Base-by-base conservation (phyloP, 37 sponge, comb jelly and placozoan species). In the Ianthella basta region DNA sequence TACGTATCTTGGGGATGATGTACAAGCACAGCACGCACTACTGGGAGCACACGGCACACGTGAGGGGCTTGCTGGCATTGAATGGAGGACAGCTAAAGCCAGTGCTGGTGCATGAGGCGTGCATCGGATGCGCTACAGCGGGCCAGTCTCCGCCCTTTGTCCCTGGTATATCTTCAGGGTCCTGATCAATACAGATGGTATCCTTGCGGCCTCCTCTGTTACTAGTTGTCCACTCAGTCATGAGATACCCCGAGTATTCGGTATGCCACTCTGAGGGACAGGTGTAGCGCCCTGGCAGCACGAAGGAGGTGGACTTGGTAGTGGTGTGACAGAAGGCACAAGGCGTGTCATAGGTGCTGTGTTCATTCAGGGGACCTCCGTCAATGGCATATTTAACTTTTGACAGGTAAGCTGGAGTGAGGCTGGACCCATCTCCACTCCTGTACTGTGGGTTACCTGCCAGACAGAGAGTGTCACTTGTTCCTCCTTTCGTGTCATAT, bases 221-320 rank as follows among this genome's bases (percentile, higher is more conserved):
- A 29, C 27, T 29, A 4, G 2, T 13, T 61, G 29, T 61, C 64
- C 64, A 10, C 29, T 61, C 78, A 40, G 54, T 23, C 78, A 75
- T 75, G 38, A 75, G 5, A 13, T 50, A 75, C 14, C 78, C 78
- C 1, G 78, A 41, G 25, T 75, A 75, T 12, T 75, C 78, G 8
- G 38, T 12, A 1, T 24, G 37, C 78, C 78, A 75, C 24, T 15
- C 37, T 41, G 50, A 21, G 37, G 78, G 78, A 44, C 78, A 75
- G 20, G 44, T 50, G 53, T 41, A 36, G 41, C n/a, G 37, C 3
- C 78, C 78, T 75, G 78, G 78, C 24, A 75, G 24, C 78, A 75
- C 40, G 78, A 75, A 50, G 21, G 18, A 23, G 16, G 23, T 75
- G 44, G 78, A 75, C n/a, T 44, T n/a, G n/a, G n/a, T n/a, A n/a